phyloP scores from a whole-genome alignment of 2,888 invertebrate species.

The Himalopsyche anomala region DNA sequence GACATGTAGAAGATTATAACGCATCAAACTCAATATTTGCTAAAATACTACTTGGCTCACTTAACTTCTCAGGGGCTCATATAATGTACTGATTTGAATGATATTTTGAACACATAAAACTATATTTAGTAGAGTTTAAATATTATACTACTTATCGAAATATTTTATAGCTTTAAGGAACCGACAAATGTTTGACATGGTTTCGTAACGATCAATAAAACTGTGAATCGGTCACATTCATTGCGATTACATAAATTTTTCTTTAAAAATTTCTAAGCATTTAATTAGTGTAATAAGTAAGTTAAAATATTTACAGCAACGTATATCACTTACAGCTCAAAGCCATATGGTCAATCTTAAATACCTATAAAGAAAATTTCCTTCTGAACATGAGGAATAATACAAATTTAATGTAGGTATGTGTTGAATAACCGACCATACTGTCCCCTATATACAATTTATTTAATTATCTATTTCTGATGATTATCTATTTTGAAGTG shows the following conservation, averaged over 20 bases:
- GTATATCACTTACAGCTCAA: conserved; percentile 43
- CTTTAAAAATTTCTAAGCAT: conserved; percentile 4
- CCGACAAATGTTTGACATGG: neutral
- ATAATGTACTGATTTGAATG: neutral
- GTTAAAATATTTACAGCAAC: conserved; percentile 42
- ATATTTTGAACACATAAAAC: conserved; percentile 17
- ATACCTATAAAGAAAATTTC: conserved; percentile 19
- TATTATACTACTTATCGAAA: neutral
- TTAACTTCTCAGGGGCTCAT: neutral
- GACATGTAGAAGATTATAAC: too few species aligned
- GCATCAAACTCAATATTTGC: too few species aligned
- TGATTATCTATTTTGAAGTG: neutral
- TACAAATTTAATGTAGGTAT: conserved; percentile 9
- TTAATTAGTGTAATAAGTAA: conserved; percentile 24
- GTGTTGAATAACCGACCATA: conserved; percentile 22
- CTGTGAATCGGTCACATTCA: conserved; percentile 11
- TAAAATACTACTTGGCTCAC: too few species aligned
- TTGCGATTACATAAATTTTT: neutral
- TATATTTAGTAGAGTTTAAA: neutral
- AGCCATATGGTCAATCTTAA: conserved; percentile 46
- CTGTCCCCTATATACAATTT: conserved; percentile 4
- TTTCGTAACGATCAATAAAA: conserved; percentile 2
- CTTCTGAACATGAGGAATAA: neutral
- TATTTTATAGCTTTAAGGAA: conserved; percentile 17
- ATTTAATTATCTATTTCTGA: conserved; percentile 4